phyloP scores from a whole-genome alignment of 2,797 vertebrate genomes.

The Loris lydekkerianus region DNA sequence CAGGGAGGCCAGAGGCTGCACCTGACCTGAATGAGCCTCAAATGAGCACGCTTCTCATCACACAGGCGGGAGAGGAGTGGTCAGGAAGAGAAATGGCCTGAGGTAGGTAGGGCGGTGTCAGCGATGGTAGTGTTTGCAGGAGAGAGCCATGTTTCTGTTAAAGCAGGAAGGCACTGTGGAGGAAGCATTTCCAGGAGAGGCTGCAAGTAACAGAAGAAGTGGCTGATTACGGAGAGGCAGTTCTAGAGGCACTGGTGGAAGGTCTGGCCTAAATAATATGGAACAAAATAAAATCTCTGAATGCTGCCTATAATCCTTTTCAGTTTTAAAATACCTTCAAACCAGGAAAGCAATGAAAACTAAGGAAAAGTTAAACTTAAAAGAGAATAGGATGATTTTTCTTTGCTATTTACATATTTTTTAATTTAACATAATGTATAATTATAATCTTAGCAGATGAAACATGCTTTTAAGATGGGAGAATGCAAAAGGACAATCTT shows the following conservation, averaged over 20 bases:
- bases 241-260: neutral
- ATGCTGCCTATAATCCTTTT: neutral
- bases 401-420: neutral
- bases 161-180: neutral
- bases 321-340: neutral
- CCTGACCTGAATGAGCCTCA: neutral
- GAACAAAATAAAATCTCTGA: neutral
- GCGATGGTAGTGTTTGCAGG: neutral
- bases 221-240: neutral
- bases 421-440: neutral
- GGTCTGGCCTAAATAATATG: neutral
- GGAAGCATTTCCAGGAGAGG: neutral
- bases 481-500: neutral
- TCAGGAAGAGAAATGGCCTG: neutral
- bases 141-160: neutral
- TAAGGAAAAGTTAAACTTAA: neutral
- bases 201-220: neutral
- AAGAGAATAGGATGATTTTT: neutral
- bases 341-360: conserved; percentile 1
- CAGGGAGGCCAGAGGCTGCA: neutral
- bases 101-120: neutral
- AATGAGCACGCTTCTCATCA: neutral
- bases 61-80: neutral
- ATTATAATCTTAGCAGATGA: conserved; percentile 5
- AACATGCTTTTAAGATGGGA: neutral